Base-by-base conservation (phyloP, 2,797 vertebrate genomes). In the Acipenser transmontanus region DNA sequence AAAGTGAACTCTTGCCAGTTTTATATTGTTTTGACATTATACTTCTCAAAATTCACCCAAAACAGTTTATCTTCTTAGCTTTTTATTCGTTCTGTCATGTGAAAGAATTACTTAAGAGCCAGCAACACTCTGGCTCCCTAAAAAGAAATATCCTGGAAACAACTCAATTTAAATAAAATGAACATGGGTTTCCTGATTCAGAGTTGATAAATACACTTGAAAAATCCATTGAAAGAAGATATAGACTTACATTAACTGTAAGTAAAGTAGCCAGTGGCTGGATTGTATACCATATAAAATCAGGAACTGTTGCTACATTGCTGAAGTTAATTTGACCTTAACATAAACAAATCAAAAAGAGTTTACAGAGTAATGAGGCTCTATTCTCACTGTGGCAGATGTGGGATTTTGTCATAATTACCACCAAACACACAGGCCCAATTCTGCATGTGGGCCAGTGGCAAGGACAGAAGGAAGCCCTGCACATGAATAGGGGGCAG, bases 311-410 rank as follows among this genome's bases (percentile, higher is more conserved):
- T 84, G 76, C 77, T 84, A 75, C 73, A 78, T 79, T 82, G 83
- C 82, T 84, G 81, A 84, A 85, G 85, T 83, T 88, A 87, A 88
- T 88, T 87, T 89, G 85, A 88, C 81, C 66, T 77, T 79, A 83
- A 81, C 78, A 81, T 88, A 87, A 90, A 91, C 87, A 89, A 88
- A 89, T 87, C 84, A 82, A 80, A 86, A 77, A 79, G 72, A 85
- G 84, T 89, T 90, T 91, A 88, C 79, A 79, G 80, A 88, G 85
- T 83, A 86, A 88, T 88, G 88, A 90, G 84, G 76, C 80, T 69
- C 71, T 74, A 83, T 87, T 85, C 76, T 80, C 77, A 70, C 67
- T 71, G 80, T 81, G 76, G 83, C 79, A 81, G 82, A 34, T 1
- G 4, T 34, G 34, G 3, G 34, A 84, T 83, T 85, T 85, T 82